These are phyloP conservation scores for Henricia sp. DNA, from an alignment of 53 echinoderm and acorn worm species.

Conservation along the genomic window DNA sequence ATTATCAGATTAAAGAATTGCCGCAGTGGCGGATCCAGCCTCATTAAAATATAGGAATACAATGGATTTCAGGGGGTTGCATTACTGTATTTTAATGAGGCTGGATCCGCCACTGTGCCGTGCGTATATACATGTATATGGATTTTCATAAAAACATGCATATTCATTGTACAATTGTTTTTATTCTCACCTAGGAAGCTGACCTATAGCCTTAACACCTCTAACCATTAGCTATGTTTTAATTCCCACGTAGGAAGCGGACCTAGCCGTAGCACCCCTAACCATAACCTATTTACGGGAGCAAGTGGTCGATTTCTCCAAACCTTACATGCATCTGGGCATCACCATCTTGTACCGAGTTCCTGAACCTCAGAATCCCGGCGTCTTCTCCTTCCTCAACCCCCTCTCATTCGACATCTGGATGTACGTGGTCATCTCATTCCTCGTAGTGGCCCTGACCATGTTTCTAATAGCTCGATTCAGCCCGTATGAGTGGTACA, in stretches of 20 bases:
- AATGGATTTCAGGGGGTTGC: too few relatives aligned
- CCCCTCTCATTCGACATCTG: constrained; percentile 96
- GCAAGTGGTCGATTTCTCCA: constrained; percentile 95
- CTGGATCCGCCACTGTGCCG: too few relatives aligned
- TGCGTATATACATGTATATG: too few relatives aligned
- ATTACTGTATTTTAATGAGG: too few relatives aligned
- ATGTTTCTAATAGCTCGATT: constrained; percentile 95
- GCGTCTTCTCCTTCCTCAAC: constrained; percentile 97
- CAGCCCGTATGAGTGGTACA: constrained; percentile 99
- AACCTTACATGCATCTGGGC: constrained; percentile 95
- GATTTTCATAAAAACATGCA: not conserved
- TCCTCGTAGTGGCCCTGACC: constrained; percentile 87
- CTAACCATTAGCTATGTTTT: too few relatives aligned
- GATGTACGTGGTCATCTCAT: constrained; percentile 98
- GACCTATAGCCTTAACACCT: too few relatives aligned
- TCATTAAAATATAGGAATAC: too few relatives aligned
- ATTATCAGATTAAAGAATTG: too few relatives aligned
- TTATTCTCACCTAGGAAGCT: too few relatives aligned
- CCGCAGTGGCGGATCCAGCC: too few relatives aligned
- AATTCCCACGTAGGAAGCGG: constrained; percentile 81
- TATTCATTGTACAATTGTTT: too few relatives aligned
- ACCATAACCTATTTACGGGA: constrained; percentile 89
- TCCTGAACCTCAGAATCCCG: constrained; percentile 94
- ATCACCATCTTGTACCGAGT: constrained; percentile 93
- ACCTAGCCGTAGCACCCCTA: constrained; percentile 93